Conservation (phyloP, 2,113 vertebrate species). For the Zosterops japonicus region DNA sequence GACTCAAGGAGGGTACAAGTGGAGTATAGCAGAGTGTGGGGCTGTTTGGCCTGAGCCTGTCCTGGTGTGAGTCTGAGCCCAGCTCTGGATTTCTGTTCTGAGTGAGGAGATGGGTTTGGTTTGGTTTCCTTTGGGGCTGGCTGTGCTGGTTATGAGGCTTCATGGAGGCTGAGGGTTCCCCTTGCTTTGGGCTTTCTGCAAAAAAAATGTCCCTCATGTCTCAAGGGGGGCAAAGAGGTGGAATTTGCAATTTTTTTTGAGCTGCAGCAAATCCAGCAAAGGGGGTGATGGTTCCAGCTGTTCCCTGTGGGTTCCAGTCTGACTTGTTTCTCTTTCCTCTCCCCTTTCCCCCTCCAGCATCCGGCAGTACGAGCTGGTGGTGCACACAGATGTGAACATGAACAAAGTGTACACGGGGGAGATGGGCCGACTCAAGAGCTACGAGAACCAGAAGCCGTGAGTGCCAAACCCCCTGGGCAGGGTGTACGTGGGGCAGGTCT, state of each 20-base stretch:
- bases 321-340: neutral
- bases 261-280: neutral
- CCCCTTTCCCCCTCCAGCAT: slow-evolving; percentile 75
- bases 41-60: neutral
- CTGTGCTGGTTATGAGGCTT: neutral
- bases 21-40: neutral
- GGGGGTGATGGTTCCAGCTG: neutral
- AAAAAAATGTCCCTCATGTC: neutral
- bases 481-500: fast-evolving
- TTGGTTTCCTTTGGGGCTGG: neutral
- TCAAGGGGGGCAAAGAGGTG: fast-evolving
- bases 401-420: slow-evolving; percentile 90
- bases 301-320: neutral
- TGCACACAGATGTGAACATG: slow-evolving; percentile 82
- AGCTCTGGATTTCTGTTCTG: neutral
- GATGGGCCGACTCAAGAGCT: slow-evolving; percentile 94
- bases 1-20: fast-evolving
- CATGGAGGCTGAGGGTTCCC: neutral
- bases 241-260: neutral
- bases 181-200: neutral
- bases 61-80: neutral
- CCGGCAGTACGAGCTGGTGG: slow-evolving; percentile 92
- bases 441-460: slow-evolving; percentile 96
- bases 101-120: neutral
- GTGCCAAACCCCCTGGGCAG: slow-evolving; percentile 30